Evolutionary conservation across 2,888 invertebrate genomes (phyloP), one percentile per base, ranked within the genome.

Genomic region (Phaonia tiefii): DNA sequence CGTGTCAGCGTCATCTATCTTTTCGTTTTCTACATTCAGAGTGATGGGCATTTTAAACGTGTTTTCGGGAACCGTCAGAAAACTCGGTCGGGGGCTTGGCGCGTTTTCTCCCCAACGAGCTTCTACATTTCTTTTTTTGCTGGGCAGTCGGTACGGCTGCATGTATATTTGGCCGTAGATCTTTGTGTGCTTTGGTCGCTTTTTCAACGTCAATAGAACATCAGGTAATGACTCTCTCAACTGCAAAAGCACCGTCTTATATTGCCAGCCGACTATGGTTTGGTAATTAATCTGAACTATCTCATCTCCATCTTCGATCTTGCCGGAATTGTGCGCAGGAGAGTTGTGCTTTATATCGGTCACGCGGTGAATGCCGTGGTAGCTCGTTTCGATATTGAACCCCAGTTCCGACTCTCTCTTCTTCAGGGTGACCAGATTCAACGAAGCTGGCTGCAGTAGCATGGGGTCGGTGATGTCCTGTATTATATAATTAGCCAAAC

Each of bases 241-340:
- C 73, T 95, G 92, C 80, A 94, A 93, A 85, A 95, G 92, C 26
- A 97, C 94, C 84, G 95, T 95, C 87, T 95, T 95, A 73, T 94
- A 92, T 86, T 95, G 95, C 96, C 97, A 97, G 1, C 96, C 96
- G 80, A 96, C 94, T 0, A 94, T 93, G 0, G 94, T 94, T 88
- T 94, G 94, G 88, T 94, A 94, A 89, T 94, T 94, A 26, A 94
- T 96, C 92, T 98, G 97, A 51, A 99, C 95, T 85, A 99, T 96
- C 92, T 99, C 99, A 91, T 99, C 99, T 0, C 98, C 99, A 86
- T 96, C 95, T 91, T 98, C 98, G 87, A 99, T 95, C 91, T 96
- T 97, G 1, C 96, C 96, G 85, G 96, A 96, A 42, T 96, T 94
- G 91, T 98, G 97, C 49, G 98, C 98, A 1, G 98, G 97, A 66